Percentiles rank a stretch among this genome's conserved stretches.
phyloP scores from a whole-genome alignment of 2,797 vertebrate species.

The Leucoraja ocellata region DNA sequence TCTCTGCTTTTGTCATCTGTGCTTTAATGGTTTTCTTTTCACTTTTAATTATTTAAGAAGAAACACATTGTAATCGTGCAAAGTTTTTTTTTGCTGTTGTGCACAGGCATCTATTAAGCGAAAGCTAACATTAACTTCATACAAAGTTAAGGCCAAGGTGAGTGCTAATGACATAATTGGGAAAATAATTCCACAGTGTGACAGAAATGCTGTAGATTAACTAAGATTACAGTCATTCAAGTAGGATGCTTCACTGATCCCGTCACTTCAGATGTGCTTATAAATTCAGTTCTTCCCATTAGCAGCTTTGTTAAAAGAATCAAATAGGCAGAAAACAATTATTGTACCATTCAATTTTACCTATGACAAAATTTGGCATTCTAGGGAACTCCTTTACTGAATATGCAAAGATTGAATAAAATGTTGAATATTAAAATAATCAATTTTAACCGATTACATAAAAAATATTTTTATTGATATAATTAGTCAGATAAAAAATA shows the following conservation, averaged over 20 bases:
- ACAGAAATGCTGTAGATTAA: slow-evolving; percentile 10
- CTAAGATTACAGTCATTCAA: background rate
- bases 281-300: background rate
- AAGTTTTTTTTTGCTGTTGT: background rate
- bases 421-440: background rate
- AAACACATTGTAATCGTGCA: background rate
- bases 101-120: background rate
- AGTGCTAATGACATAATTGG: background rate
- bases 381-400: background rate
- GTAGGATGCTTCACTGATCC: background rate
- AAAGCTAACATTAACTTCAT: background rate
- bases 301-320: background rate
- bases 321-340: background rate
- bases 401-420: background rate
- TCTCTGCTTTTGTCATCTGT: too few species aligned
- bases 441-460: background rate
- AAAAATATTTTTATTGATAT: background rate
- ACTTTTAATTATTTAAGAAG: background rate
- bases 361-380: too few species aligned
- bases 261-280: background rate
- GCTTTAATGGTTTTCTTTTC: background rate
- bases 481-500: background rate
- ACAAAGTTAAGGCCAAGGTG: slow-evolving; percentile 15
- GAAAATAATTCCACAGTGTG: background rate
- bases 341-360: background rate